A percentile compares a stretch with the other conserved stretches of the same genome.
These are phyloP conservation scores for Leucopsar rothschildi DNA, from an alignment of 2,113 vertebrate species.

Conservation along the genomic window DNA sequence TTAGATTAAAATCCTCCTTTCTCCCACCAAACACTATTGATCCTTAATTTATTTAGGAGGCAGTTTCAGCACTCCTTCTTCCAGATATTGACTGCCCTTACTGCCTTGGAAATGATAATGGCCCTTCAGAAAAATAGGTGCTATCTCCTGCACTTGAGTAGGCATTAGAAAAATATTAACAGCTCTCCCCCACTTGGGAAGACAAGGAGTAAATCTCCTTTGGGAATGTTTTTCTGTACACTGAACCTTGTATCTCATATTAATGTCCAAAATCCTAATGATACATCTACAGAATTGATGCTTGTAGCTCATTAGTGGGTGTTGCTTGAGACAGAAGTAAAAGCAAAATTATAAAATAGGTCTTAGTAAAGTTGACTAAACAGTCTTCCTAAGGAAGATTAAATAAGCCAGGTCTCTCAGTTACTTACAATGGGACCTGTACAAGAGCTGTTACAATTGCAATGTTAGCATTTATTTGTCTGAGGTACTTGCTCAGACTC, in stretches of 20 bases:
- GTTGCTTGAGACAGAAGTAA: neutral
- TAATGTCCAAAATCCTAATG: neutral
- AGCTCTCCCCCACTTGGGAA: neutral
- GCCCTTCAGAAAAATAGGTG: slow-evolving; percentile 31
- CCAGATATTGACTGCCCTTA: slow-evolving; percentile 30
- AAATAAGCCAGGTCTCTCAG: neutral
- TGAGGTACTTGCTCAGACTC: neutral
- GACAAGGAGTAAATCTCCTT: neutral
- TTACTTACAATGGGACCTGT: neutral
- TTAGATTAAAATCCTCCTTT: slow-evolving; percentile 46
- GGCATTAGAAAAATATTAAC: slow-evolving; percentile 9
- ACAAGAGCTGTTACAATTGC: neutral
- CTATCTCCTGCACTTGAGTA: neutral
- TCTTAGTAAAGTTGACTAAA: neutral
- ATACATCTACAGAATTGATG: neutral
- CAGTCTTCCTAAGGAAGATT: neutral
- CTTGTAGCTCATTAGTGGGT: neutral
- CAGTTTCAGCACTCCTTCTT: slow-evolving; percentile 41
- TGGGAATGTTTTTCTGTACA: neutral
- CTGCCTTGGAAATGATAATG: slow-evolving; percentile 36
- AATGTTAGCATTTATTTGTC: neutral
- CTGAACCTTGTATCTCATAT: neutral
- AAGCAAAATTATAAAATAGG: neutral
- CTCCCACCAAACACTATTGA: slow-evolving; percentile 41
- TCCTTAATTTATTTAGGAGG: slow-evolving; percentile 60